Evolutionary conservation across 2,888 invertebrate genomes (phyloP), one percentile per base, ranked within the genome.

Genomic region (Seladonia tumulorum): DNA sequence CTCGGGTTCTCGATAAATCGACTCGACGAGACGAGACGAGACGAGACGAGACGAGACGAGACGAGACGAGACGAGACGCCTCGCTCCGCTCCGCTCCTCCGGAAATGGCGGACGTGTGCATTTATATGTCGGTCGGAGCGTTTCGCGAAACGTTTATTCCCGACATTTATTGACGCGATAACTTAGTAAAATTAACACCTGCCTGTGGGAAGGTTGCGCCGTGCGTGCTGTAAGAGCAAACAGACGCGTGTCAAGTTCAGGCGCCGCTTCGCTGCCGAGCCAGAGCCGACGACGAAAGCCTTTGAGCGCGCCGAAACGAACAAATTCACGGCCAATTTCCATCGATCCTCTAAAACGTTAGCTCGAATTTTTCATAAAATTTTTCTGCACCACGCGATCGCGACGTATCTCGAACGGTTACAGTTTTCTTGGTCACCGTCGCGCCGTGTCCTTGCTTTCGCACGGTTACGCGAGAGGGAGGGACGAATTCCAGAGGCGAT

Each of bases 151-250:
- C 83, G 74, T 86, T 80, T 74, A 81, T 72, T 80, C 75, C 73
- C 42, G 89, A 83, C 89, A 78, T 86, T 90, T 89, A 90, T 89
- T 88, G 89, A 86, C 86, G 89, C 80, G 89, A 82, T 90, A 90
- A 89, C 86, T 89, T 82, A 80, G 90, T 68, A 75, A 86, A 89
- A 89, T 89, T 89, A 89, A 90, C 90, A 79, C 90, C 76, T 78
- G 86, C 66, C 81, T 76, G 68, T 74, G 77, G 83, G 42, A 82
- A 83, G 81, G 70, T 53, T 74, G 47, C 29, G 16, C 53, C 74
- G 90, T 73, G 76, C 25, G 49, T 14, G 72, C 68, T 76, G 73
- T 10, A 18, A 45, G 60, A 73, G 53, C 25, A 73, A 75, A 76
- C 71, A 63, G 66, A 76, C 22, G 63, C 63, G 82, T 76, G 79